A percentile compares a stretch with the other conserved stretches of the same genome.
Conservation (phyloP, 2,113 vertebrate species). For the Bungarus multicinctus region DNA sequence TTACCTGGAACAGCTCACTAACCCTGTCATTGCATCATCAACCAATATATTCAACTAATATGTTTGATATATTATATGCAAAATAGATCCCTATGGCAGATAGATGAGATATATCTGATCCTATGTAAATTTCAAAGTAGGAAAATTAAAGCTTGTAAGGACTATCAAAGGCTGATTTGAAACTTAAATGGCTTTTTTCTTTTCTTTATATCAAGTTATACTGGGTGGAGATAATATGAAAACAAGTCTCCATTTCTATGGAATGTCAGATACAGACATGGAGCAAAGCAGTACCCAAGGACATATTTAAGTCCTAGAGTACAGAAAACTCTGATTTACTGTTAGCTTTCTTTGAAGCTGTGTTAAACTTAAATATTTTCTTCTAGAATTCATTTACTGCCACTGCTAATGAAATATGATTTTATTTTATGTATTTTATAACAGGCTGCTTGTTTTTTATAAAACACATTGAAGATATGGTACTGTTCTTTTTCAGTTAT, state of each 20-base stretch:
- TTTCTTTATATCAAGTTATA: conserved; percentile 30
- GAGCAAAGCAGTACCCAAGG: conserved; percentile 12
- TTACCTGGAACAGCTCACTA: background rate
- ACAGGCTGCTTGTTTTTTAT: background rate
- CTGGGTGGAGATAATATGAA: conserved; percentile 18
- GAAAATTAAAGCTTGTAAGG: background rate
- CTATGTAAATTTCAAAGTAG: background rate
- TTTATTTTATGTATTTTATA: background rate
- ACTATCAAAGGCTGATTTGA: background rate
- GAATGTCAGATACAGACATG: conserved; percentile 33
- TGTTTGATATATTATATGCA: background rate
- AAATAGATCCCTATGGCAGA: background rate
- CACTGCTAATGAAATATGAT: background rate
- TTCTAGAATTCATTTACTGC: background rate
- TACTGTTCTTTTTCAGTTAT: conserved; percentile 35
- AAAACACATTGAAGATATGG: background rate
- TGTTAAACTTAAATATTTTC: background rate
- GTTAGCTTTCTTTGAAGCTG: background rate
- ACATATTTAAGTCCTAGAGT: background rate
- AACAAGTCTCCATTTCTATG: conserved; percentile 31
- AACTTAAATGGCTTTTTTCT: conserved; percentile 6
- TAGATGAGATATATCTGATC: background rate
- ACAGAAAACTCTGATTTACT: background rate
- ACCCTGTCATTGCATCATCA: background rate
- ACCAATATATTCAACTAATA: background rate